These are phyloP conservation scores for Coendou prehensilis DNA, from an alignment of 2,797 vertebrate species.

Conservation along the genomic window DNA sequence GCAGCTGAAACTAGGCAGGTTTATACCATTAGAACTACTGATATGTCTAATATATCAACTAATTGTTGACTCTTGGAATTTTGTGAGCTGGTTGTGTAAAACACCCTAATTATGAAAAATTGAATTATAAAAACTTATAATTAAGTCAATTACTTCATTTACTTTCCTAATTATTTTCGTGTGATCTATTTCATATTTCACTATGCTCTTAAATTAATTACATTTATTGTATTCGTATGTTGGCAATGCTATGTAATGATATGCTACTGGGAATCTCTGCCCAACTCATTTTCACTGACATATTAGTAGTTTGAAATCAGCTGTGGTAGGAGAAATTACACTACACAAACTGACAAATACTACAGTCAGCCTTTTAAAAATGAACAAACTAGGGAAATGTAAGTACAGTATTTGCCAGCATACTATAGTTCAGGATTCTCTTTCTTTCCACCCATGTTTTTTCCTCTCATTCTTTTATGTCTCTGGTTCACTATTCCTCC, in stretches of 20 bases:
- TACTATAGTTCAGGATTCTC: neutral
- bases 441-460: neutral
- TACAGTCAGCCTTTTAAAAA: neutral
- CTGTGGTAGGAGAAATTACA: neutral
- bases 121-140: neutral
- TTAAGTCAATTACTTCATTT: neutral
- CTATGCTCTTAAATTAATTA: constrained; percentile 14
- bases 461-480: neutral
- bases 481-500: neutral
- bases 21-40: neutral
- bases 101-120: constrained; percentile 15
- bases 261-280: neutral
- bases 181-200: neutral
- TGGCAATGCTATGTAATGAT: neutral
- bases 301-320: constrained; percentile 3
- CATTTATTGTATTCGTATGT: neutral
- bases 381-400: neutral
- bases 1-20: neutral
- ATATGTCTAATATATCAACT: no score
- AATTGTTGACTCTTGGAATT: neutral
- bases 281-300: neutral
- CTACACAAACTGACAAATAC: neutral
- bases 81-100: constrained; percentile 26
- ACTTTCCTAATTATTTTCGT: neutral
- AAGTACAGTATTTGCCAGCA: neutral